Percentiles rank a stretch among this genome's conserved stretches.
phyloP scores from a whole-genome alignment of 2,113 vertebrate genomes.

The Centrocercus urophasianus region DNA sequence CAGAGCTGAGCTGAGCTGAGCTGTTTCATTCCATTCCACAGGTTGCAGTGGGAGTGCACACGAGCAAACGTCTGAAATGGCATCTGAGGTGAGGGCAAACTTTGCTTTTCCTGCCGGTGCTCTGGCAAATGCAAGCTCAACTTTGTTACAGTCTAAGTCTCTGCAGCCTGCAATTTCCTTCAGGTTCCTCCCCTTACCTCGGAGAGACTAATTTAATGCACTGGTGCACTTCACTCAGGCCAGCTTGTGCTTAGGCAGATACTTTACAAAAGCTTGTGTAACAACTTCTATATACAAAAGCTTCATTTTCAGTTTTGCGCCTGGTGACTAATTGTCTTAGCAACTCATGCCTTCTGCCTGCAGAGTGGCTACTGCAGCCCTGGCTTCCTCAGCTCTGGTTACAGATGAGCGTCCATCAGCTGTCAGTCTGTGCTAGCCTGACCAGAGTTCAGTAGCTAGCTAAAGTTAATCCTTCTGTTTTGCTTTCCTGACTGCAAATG shows the following conservation, averaged over 20 bases:
- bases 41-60: not conserved
- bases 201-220: not conserved
- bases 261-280: not conserved
- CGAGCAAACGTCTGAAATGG: conserved; percentile 58
- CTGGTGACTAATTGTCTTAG: not conserved
- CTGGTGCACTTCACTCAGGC: rapidly evolving
- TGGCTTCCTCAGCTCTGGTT: not conserved
- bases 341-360: not conserved
- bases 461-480: not conserved
- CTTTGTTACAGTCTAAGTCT: not conserved
- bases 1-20: not conserved
- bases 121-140: not conserved
- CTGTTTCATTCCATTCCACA: not conserved
- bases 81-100: conserved; percentile 75
- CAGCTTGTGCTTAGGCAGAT: rapidly evolving
- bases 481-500: not conserved
- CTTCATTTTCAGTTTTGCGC: not conserved
- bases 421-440: not conserved
- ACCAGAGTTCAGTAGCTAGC: not conserved
- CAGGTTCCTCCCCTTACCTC: rapidly evolving
- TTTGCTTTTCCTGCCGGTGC: not conserved
- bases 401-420: not conserved
- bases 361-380: rapidly evolving
- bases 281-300: not conserved
- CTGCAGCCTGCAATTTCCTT: not conserved